These are phyloP conservation scores for Pao palembangensis DNA, from an alignment of 2,113 vertebrate genomes.

Conservation along the genomic window DNA sequence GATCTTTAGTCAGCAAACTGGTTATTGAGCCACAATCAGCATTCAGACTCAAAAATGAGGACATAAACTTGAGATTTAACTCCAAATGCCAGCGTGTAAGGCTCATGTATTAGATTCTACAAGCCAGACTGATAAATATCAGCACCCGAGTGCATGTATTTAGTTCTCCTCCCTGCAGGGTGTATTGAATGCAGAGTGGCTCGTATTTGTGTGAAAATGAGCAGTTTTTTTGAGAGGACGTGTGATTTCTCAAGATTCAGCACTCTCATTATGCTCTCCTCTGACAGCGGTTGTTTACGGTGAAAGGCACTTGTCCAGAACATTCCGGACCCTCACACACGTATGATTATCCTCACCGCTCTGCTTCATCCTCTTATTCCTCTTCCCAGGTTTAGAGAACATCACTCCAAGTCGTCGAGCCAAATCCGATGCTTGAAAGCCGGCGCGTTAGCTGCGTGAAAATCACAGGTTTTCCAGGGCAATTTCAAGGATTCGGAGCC, in stretches of 20 bases:
- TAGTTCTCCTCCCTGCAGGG: too few species aligned
- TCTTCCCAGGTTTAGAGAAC: slow-evolving; percentile 9
- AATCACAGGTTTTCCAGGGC: slow-evolving; percentile 24
- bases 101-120: too few species aligned
- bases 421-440: background rate
- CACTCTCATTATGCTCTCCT: background rate
- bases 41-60: too few species aligned
- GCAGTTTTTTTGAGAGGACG: background rate
- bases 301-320: slow-evolving; percentile 23
- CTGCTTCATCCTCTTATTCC: slow-evolving; percentile 7
- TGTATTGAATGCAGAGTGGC: too few species aligned
- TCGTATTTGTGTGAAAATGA: too few species aligned
- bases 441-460: slow-evolving; percentile 4
- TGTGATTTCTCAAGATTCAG: background rate
- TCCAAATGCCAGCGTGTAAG: too few species aligned
- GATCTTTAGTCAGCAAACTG: too few species aligned
- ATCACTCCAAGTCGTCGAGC: slow-evolving; percentile 4
- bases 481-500: slow-evolving; percentile 38
- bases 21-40: too few species aligned
- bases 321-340: slow-evolving; percentile 2
- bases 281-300: slow-evolving; percentile 9
- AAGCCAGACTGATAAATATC: too few species aligned
- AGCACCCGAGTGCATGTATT: too few species aligned
- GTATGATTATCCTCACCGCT: slow-evolving; percentile 20
- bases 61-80: too few species aligned